Percentiles rank a stretch among this genome's conserved stretches.
Conservation (phyloP, 2,888 invertebrate genomes). For the Steromphala cineraria region DNA sequence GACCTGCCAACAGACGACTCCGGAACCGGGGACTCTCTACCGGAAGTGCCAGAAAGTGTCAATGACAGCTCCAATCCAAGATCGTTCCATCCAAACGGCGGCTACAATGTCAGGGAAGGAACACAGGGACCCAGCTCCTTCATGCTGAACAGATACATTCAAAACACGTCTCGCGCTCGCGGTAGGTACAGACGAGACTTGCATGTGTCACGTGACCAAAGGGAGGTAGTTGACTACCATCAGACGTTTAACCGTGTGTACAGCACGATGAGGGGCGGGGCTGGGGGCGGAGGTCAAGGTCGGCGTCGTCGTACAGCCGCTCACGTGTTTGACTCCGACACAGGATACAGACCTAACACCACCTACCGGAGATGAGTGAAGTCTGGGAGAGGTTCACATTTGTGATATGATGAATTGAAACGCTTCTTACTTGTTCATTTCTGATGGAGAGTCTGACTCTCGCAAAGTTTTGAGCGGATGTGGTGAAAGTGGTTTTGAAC, state of each 20-base stretch:
- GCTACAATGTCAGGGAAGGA: too few species aligned
- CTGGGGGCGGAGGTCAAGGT: neutral
- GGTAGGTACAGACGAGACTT: neutral
- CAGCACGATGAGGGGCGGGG: neutral
- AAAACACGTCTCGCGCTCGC: neutral
- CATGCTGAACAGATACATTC: neutral
- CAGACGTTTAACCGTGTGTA: neutral
- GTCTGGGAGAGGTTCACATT: too few species aligned
- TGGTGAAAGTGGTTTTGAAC: too few species aligned
- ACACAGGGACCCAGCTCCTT: neutral
- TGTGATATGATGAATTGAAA: too few species aligned
- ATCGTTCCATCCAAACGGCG: neutral
- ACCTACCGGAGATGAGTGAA: too few species aligned
- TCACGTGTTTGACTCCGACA: too few species aligned
- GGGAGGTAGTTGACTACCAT: constrained; percentile 4
- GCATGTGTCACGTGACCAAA: neutral
- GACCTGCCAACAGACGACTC: neutral
- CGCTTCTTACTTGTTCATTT: too few species aligned
- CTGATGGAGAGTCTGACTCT: too few species aligned
- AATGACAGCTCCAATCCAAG: neutral
- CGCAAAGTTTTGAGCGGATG: too few species aligned
- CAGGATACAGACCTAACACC: too few species aligned
- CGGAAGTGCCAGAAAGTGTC: neutral
- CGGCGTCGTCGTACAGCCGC: too few species aligned
- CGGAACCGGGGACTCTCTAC: neutral